These are phyloP conservation scores for Phalacrocorax aristotelis DNA, from an alignment of 2,113 vertebrate genomes.

Conservation along the genomic window DNA sequence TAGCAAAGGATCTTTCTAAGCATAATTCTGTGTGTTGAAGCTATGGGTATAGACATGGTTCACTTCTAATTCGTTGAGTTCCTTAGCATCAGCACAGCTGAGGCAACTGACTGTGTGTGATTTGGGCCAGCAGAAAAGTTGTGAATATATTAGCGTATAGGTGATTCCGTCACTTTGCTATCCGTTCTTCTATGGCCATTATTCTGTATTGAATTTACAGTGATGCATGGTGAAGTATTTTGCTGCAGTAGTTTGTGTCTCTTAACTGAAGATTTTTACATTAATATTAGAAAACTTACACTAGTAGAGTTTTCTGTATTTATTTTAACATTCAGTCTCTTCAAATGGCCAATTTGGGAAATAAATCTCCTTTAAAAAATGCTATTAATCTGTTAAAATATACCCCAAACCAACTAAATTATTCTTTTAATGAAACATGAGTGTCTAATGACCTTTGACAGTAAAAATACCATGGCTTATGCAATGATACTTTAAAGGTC, in stretches of 20 bases:
- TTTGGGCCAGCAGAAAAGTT: background rate
- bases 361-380: background rate
- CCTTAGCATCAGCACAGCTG: background rate
- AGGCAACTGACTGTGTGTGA: background rate
- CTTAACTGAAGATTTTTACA: background rate
- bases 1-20: background rate
- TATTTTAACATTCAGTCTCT: background rate
- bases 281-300: background rate
- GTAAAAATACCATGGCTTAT: background rate
- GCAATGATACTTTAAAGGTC: background rate
- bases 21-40: background rate
- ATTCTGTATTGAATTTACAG: background rate
- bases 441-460: background rate
- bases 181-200: background rate
- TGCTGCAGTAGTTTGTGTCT: background rate
- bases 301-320: background rate
- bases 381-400: background rate
- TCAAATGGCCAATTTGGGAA: background rate
- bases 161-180: background rate
- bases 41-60: background rate
- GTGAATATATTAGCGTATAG: background rate
- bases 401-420: background rate
- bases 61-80: background rate
- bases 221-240: background rate
- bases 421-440: background rate